A percentile compares a stretch with the other conserved stretches of the same genome.
Evolutionary conservation across 2,797 vertebrate genomes (phyloP).

Genomic region (Coluber constrictor): DNA sequence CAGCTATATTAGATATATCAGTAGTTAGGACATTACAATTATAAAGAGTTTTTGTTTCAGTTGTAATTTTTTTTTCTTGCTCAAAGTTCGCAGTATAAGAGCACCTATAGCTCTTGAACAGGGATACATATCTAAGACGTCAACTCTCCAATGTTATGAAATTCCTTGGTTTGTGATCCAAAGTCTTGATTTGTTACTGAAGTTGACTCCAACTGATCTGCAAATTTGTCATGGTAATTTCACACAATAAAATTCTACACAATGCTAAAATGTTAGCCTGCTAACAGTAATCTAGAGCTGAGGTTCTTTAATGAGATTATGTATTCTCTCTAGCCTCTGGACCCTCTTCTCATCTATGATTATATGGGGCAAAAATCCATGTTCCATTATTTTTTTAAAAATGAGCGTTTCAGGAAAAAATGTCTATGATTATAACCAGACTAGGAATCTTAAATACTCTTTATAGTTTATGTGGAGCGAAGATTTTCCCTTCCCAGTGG

Average conservation of each 20-base stretch:
- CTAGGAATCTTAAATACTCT: constrained; percentile 31
- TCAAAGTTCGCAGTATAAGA: constrained; percentile 38
- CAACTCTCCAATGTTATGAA: not conserved
- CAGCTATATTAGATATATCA: not conserved
- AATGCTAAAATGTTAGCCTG: constrained; percentile 28
- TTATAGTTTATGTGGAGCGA: constrained; percentile 13
- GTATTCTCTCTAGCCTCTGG: not conserved
- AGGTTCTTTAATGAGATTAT: not conserved
- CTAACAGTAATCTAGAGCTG: constrained; percentile 24
- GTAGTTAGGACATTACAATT: constrained; percentile 40
- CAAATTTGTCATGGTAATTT: constrained; percentile 33
- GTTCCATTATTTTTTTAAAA: constrained; percentile 26
- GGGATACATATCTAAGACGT: not conserved
- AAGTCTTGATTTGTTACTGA: constrained; percentile 14
- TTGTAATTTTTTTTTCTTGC: constrained; percentile 21
- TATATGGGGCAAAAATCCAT: constrained; percentile 31
- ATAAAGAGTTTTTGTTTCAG: constrained; percentile 40
- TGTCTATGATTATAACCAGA: constrained; percentile 29
- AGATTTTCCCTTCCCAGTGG: not conserved
- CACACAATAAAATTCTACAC: constrained; percentile 33
- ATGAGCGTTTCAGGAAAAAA: constrained; percentile 43
- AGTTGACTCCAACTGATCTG: constrained; percentile 28
- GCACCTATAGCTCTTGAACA: not conserved
- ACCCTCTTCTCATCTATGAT: not conserved
- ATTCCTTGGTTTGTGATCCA: not conserved